These are phyloP conservation scores for Pristionchus exspectatus DNA, from an alignment of 2,888 invertebrate genomes.

Conservation along the genomic window DNA sequence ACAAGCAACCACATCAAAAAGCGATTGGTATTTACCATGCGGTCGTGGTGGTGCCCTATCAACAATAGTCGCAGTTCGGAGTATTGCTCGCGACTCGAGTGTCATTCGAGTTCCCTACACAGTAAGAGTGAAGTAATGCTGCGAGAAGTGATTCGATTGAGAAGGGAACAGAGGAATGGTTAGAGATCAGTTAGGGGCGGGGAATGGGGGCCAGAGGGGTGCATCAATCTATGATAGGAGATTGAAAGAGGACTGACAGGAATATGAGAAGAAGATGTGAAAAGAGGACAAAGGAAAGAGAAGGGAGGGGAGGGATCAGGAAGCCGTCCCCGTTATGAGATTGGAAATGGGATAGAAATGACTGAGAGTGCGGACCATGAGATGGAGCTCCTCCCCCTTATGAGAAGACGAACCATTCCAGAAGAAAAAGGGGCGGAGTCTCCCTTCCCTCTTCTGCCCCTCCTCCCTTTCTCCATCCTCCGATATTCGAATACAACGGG, in stretches of 20 bases:
- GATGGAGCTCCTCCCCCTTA: conserved; percentile 25
- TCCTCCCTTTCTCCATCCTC: neutral
- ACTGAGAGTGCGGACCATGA: conserved; percentile 4
- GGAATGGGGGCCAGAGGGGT: neutral
- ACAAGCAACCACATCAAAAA: neutral
- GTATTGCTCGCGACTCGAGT: neutral
- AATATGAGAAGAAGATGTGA: neutral
- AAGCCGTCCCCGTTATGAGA: neutral
- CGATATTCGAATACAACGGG: conserved; percentile 9
- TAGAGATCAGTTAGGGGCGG: neutral
- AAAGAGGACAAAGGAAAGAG: neutral
- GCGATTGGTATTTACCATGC: neutral
- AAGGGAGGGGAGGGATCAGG: neutral
- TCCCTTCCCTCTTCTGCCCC: neutral
- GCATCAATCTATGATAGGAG: neutral
- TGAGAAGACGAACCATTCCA: conserved; percentile 18
- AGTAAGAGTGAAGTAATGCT: neutral
- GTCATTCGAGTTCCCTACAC: neutral
- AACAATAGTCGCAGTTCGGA: neutral
- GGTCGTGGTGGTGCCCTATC: neutral
- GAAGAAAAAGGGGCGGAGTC: conserved; percentile 22
- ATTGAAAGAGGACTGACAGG: conserved; percentile 28
- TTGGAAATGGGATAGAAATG: neutral
- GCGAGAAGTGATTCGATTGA: neutral
- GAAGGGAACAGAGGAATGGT: neutral